Evolutionary conservation across 2,113 vertebrate species (phyloP), one percentile per base, ranked within the genome.

Genomic region (Cariama cristata): DNA sequence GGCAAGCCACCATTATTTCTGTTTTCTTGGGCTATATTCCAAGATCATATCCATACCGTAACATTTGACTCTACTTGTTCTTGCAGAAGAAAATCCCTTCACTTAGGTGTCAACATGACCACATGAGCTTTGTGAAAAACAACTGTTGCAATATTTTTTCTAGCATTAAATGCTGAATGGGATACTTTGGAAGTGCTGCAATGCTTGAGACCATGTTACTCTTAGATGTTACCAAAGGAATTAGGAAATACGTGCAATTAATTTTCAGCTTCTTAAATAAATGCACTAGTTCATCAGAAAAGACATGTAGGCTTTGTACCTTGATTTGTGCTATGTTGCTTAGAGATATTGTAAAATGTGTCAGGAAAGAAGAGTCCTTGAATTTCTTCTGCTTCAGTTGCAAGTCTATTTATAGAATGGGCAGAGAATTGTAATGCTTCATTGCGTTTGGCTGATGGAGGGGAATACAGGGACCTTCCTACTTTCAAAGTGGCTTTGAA

Each of bases 391-490:
- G 95, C 92, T 98, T 96, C 86, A 79, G 79, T 95, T 95, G 96
- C 67, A 96, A 97, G 69, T 94, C 95, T 98, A 95, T 97, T 97
- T 98, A 98, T 97, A 98, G 95, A 95, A 94, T 86, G 73, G 84
- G 67, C 60, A 97, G 77, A 96, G 72, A 93, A 94, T 86, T 95
- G 77, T 59, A 91, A 97, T 96, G 97, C 96, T 97, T 98, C 96
- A 86, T 79, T 96, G 93, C 95, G 97, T 97, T 91, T 92, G 95
- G 92, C 83, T 97, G 92, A 97, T 94, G 81, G 86, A 97, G 55
- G 79, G 67, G 62, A 97, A 95, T 96, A 90, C 77, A 95, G 96
- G 81, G 88, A 93, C 91, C 76, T 96, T 96, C 72, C 80, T 90
- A 30, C 49, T 89, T 98, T 94, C 84, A 94, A 94, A 98, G 86